Percentiles rank a stretch among this genome's conserved stretches.
These are phyloP conservation scores for Cydia splendana DNA, from an alignment of 1,140 invertebrate genomes.

Conservation along the genomic window DNA sequence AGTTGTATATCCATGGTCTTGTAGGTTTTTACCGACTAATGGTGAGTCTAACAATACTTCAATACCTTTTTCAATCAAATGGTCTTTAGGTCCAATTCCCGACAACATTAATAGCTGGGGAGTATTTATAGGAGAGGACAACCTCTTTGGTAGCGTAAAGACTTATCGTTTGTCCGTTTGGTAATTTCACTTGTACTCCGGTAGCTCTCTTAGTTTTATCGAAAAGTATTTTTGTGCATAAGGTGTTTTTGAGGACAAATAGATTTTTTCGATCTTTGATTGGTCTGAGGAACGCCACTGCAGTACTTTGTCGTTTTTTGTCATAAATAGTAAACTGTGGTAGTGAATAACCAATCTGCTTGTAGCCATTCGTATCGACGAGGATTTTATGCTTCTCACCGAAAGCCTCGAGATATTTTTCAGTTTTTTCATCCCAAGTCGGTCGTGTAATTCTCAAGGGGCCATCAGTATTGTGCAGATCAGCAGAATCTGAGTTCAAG, in stretches of 20 bases:
- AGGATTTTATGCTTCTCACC: slow-evolving; percentile 88
- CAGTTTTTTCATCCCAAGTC: slow-evolving; percentile 85
- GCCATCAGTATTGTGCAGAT: slow-evolving; percentile 85
- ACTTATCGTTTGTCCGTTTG: slow-evolving; percentile 81
- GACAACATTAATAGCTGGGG: slow-evolving; percentile 90
- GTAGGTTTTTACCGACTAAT: slow-evolving; percentile 84
- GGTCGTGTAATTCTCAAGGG: slow-evolving; percentile 87
- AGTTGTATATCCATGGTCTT: slow-evolving; percentile 87
- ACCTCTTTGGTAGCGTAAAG: slow-evolving; percentile 85
- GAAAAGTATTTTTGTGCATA: slow-evolving; percentile 83
- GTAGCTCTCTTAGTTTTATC: slow-evolving; percentile 80
- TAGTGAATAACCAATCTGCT: slow-evolving; percentile 89
- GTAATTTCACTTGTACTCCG: slow-evolving; percentile 84
- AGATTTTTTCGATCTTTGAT: slow-evolving; percentile 87
- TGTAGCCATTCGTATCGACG: slow-evolving; percentile 88
- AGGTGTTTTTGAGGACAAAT: slow-evolving; percentile 84
- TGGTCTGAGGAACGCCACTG: slow-evolving; percentile 90
- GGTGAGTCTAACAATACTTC: slow-evolving; percentile 83
- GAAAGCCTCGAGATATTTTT: slow-evolving; percentile 83
- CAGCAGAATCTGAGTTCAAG: slow-evolving; percentile 67
- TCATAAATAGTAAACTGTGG: slow-evolving; percentile 90
- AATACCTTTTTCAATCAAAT: slow-evolving; percentile 84
- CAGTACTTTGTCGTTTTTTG: slow-evolving; percentile 90
- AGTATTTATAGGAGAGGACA: slow-evolving; percentile 85
- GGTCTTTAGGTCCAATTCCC: slow-evolving; percentile 87